Conservation (phyloP, 2,113 vertebrate genomes). For the Hippocampus guttulatus region DNA sequence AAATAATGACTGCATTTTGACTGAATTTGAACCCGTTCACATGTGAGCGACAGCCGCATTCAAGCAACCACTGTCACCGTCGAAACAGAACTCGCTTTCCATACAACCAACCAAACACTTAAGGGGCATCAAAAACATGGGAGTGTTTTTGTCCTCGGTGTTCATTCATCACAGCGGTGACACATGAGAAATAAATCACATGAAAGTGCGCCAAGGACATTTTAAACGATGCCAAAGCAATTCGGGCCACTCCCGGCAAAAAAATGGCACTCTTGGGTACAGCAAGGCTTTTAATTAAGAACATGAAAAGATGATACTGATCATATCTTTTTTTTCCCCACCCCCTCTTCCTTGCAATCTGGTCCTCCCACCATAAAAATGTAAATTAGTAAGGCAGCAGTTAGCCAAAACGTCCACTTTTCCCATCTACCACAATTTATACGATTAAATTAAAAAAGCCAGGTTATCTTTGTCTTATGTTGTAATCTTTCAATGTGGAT, state of each 20-base stretch:
- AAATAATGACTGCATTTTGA: too few species aligned
- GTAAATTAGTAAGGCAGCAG: background rate
- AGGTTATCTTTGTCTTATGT: too few species aligned
- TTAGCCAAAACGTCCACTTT: background rate
- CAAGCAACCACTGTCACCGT: too few species aligned
- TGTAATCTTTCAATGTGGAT: too few species aligned
- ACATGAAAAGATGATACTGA: background rate
- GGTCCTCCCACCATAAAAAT: background rate
- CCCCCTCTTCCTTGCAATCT: conserved; percentile 9
- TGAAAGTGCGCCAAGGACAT: conserved; percentile 56
- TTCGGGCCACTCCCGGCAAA: conserved; percentile 30
- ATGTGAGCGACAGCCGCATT: too few species aligned
- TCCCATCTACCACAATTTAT: background rate
- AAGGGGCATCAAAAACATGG: background rate
- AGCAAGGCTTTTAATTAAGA: conserved; percentile 9
- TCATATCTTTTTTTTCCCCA: background rate
- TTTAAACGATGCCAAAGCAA: conserved; percentile 30
- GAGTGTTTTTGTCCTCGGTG: background rate
- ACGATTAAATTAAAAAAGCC: background rate
- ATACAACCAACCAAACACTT: background rate
- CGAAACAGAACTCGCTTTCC: background rate
- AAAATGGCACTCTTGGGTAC: conserved; percentile 20
- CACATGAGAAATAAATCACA: conserved; percentile 13
- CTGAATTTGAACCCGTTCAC: too few species aligned
- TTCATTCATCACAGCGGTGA: background rate